Base-by-base conservation (phyloP, 2,113 vertebrate species). In the Anarhynchus alexandrinus region DNA sequence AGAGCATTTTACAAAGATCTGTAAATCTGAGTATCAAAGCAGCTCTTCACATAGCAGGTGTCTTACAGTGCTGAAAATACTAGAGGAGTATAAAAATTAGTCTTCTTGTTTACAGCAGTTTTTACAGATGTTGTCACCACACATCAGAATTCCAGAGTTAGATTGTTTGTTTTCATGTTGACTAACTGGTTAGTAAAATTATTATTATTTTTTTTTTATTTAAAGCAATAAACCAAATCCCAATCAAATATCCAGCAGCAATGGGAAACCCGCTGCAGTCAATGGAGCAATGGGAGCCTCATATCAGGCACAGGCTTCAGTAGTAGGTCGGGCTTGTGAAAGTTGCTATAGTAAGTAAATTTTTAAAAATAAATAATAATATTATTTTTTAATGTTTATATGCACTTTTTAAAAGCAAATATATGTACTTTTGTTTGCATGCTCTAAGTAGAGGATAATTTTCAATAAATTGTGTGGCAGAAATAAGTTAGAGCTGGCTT, bases 221-320 rank as follows among this genome's bases (percentile, higher is more conserved):
- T 94, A 66, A 98, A 99, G 99, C 98, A 99, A 99, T 98, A 99
- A 99, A 98, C 99, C 99, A 97, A 99, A 99, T 98, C 99, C 99
- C 91, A 99, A 99, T 98, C 99, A 99, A 98, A 99, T 99, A 98
- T 98, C 99, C 13, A 98, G 98, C 97, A 99, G 98, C 97, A 99
- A 98, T 58, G 99, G 99, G 93, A 99, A 99, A 90, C 98, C 99
- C 97, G 98, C 98, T 47, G 98, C 99, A 14, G 98, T 99, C 96
- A 99, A 99, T 4, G 99, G 99, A 93, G 98, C 99, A 3, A 96
- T 98, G 93, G 99, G 99, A 30, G 98, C 98, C 74, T 97, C 98
- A 49, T 99, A 97, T 69, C 99, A 99, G 95, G 78, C 97, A 93
- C 96, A 97, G 88, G 97, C 97, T 25, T 87, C 98, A 2, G 96